Evolutionary conservation across 2,888 invertebrate species (phyloP).

Genomic region (Nipponacmea schrenckii): DNA sequence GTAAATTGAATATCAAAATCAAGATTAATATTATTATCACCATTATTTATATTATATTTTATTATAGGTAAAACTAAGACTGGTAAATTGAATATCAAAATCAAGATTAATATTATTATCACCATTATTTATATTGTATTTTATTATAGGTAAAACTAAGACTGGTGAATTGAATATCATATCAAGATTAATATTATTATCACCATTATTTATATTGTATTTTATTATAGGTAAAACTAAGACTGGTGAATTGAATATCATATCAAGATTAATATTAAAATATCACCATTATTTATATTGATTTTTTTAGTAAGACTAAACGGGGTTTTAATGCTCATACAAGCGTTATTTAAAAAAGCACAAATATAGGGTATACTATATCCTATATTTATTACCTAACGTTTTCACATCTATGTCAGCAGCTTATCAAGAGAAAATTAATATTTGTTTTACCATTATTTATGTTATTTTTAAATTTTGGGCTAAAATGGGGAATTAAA

Average conservation of each 20-base stretch:
- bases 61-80: slow-evolving; percentile 80
- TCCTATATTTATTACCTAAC: too few species aligned
- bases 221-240: slow-evolving; percentile 76
- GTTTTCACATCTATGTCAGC: too few species aligned
- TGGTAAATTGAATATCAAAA: slow-evolving; percentile 93
- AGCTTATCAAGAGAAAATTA: too few species aligned
- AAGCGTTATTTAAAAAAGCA: too few species aligned
- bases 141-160: slow-evolving; percentile 76
- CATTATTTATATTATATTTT: slow-evolving; percentile 73
- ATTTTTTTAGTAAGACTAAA: slow-evolving; percentile 76
- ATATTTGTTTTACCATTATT: too few species aligned
- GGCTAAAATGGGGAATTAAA: too few species aligned
- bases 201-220: too few species aligned
- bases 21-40: slow-evolving; percentile 85
- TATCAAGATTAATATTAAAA: slow-evolving; percentile 82
- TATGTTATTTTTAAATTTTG: too few species aligned
- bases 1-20: slow-evolving; percentile 93
- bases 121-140: slow-evolving; percentile 75
- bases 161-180: slow-evolving; percentile 97
- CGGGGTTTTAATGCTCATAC: too few species aligned
- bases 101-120: slow-evolving; percentile 84
- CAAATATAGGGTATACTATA: too few species aligned
- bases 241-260: slow-evolving; percentile 95
- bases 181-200: slow-evolving; percentile 82
- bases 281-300: slow-evolving; percentile 82